Percentiles rank a stretch among this genome's conserved stretches.
Evolutionary conservation across 64 coral and sea anemone species (phyloP).

Genomic region (Stichodactyla mertensii): DNA sequence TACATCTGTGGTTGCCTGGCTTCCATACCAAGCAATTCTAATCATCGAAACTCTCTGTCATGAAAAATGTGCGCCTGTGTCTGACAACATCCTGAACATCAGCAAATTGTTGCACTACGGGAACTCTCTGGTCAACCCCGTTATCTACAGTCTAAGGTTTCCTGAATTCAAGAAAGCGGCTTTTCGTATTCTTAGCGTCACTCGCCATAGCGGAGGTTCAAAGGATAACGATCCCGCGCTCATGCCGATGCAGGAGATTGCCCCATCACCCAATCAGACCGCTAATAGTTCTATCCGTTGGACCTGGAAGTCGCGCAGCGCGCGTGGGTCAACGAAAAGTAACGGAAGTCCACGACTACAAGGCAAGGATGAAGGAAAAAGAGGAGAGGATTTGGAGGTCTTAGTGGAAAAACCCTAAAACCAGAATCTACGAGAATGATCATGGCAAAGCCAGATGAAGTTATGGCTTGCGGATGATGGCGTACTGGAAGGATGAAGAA

Average conservation of each 20-base stretch:
- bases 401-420: slow-evolving; percentile 1
- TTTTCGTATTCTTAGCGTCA: slow-evolving; percentile 6
- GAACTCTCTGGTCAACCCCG: slow-evolving; percentile 41
- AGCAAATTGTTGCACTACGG: slow-evolving; percentile 49
- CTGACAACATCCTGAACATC: slow-evolving; percentile 22
- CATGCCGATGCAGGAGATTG: slow-evolving; percentile 10
- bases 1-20: slow-evolving; percentile 37
- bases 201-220: neutral
- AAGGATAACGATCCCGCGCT: neutral
- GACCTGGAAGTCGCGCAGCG: slow-evolving; percentile 18
- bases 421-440: neutral
- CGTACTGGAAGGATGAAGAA: neutral
- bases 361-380: neutral
- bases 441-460: neutral
- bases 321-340: slow-evolving; percentile 19
- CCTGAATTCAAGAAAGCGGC: slow-evolving; percentile 42
- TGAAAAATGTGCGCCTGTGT: neutral
- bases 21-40: slow-evolving; percentile 24
- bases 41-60: neutral
- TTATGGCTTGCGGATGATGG: neutral
- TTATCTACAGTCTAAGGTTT: slow-evolving; percentile 45
- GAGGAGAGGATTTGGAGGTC: neutral
- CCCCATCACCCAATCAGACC: neutral
- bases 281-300: slow-evolving; percentile 9
- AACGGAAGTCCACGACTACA: slow-evolving; percentile 19